A percentile compares a stretch with the other conserved stretches of the same genome.
phyloP scores from a whole-genome alignment of 2,888 invertebrate genomes.

The Celastrina argiolus region DNA sequence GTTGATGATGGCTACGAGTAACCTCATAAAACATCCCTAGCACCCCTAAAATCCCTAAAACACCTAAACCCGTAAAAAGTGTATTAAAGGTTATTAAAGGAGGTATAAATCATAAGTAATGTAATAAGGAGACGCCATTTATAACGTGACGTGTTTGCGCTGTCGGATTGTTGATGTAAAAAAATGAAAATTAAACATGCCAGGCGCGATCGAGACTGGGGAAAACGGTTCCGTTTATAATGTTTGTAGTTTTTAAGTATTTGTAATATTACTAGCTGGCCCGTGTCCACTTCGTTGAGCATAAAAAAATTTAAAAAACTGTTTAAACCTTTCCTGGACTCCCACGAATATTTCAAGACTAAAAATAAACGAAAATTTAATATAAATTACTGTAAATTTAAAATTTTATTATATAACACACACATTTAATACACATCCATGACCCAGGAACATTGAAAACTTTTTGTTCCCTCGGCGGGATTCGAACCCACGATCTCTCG shows the following conservation, averaged over 20 bases:
- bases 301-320: no score
- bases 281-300: no score
- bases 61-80: background rate
- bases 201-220: background rate
- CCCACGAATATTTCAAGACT: no score
- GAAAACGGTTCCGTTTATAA: background rate
- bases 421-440: no score
- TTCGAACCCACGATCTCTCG: no score
- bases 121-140: background rate
- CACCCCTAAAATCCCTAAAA: background rate
- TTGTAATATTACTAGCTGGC: no score
- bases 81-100: background rate
- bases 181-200: slow-evolving; percentile 2
- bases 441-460: no score
- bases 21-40: background rate
- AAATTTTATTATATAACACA: no score
- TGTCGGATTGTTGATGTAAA: slow-evolving; percentile 10
- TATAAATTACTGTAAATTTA: no score
- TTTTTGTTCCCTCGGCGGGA: no score
- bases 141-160: slow-evolving; percentile 12
- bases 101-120: background rate
- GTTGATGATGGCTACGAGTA: background rate
- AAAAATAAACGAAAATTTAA: no score
- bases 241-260: background rate
- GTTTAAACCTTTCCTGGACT: no score